Evolutionary conservation across 2,888 invertebrate species (phyloP).

Genomic region (Tinea semifulvella): DNA sequence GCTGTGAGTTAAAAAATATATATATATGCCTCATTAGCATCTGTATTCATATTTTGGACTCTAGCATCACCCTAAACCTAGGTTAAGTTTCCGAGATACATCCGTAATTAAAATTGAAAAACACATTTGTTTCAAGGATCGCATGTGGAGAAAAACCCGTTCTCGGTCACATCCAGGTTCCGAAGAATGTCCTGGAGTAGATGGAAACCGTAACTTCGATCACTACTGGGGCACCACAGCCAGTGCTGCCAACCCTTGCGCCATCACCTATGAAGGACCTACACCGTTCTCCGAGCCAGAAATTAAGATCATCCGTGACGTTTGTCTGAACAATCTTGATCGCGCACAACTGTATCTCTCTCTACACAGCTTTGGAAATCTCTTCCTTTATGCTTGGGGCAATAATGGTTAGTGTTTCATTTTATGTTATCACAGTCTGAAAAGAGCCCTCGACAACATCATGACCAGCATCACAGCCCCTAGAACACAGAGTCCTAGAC

Average conservation of each 20-base stretch:
- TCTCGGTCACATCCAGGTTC: constrained; percentile 47
- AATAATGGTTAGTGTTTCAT: constrained; percentile 49
- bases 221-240: constrained; percentile 72
- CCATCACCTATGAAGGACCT: constrained; percentile 71
- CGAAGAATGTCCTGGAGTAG: constrained; percentile 72
- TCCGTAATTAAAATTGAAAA: too few species aligned
- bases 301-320: constrained; percentile 66
- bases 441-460: too few species aligned
- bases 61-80: too few species aligned
- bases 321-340: constrained; percentile 52
- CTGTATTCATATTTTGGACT: too few species aligned
- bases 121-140: constrained; percentile 54
- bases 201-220: constrained; percentile 81
- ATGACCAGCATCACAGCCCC: too few species aligned
- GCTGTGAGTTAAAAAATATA: too few species aligned
- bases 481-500: too few species aligned
- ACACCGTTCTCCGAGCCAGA: constrained; percentile 75
- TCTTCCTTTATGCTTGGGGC: constrained; percentile 76
- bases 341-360: constrained; percentile 73
- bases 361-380: constrained; percentile 78
- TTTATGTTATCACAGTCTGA: not conserved
- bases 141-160: constrained; percentile 78
- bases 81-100: too few species aligned
- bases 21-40: too few species aligned
- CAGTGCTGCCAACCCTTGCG: constrained; percentile 61